These are phyloP conservation scores for Druceiella hillmani DNA, from an alignment of 2,888 invertebrate species.

Conservation along the genomic window DNA sequence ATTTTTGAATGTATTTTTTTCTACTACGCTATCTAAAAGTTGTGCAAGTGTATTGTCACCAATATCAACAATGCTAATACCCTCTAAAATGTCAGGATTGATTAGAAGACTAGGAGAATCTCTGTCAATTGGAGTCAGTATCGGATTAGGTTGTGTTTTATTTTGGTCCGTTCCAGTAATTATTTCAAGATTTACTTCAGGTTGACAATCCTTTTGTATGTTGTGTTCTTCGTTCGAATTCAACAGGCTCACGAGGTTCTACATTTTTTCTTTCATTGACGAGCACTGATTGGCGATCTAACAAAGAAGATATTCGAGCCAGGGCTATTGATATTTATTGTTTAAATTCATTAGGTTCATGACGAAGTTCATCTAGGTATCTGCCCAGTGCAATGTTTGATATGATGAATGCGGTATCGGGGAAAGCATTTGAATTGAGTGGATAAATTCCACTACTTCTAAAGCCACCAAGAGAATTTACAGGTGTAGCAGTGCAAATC, in stretches of 20 bases:
- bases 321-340: too few species aligned
- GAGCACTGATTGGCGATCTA: too few species aligned
- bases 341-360: too few species aligned
- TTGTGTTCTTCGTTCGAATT: background rate
- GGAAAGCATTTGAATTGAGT: constrained; percentile 19
- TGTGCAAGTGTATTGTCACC: constrained; percentile 12
- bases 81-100: constrained; percentile 10
- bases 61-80: constrained; percentile 10
- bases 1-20: constrained; percentile 15
- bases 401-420: constrained; percentile 19
- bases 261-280: too few species aligned
- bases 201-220: too few species aligned
- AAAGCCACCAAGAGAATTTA: constrained; percentile 23
- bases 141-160: constrained; percentile 8
- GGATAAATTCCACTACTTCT: constrained; percentile 22
- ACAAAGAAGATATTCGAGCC: too few species aligned
- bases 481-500: constrained; percentile 20
- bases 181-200: too few species aligned
- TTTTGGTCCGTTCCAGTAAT: too few species aligned
- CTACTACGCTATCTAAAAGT: constrained; percentile 8
- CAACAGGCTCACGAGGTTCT: constrained; percentile 10
- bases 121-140: constrained; percentile 5
- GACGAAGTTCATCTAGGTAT: too few species aligned
- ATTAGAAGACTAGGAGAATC: constrained; percentile 11
- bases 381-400: constrained; percentile 12